Evolutionary conservation across 1,140 invertebrate species (phyloP).

Genomic region (Geopemphigus sp.): DNA sequence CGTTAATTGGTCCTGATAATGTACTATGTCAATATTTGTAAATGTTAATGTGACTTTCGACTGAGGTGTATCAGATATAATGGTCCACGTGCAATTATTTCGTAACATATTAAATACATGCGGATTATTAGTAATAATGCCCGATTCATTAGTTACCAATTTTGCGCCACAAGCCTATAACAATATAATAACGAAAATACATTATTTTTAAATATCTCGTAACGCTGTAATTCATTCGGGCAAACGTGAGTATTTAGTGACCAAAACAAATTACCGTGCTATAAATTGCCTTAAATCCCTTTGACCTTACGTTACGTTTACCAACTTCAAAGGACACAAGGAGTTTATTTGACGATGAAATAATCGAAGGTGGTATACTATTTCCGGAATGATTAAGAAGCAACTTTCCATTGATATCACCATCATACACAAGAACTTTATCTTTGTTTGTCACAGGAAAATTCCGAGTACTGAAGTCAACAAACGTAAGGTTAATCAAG

Average conservation of each 20-base stretch:
- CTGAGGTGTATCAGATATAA: constrained; percentile 59
- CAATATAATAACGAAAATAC: fast-evolving
- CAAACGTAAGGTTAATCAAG: constrained; percentile 64
- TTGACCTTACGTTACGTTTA: constrained; percentile 61
- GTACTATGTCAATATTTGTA: constrained; percentile 8
- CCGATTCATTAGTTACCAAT: constrained; percentile 62
- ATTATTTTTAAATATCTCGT: too few species aligned
- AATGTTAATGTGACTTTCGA: constrained; percentile 44
- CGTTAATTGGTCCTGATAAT: not conserved
- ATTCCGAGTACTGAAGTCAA: constrained; percentile 65
- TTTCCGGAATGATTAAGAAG: constrained; percentile 61
- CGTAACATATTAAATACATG: constrained; percentile 46
- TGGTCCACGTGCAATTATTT: constrained; percentile 66
- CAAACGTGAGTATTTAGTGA: too few species aligned
- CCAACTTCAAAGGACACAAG: constrained; percentile 56
- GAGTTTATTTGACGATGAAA: constrained; percentile 65
- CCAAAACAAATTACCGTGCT: constrained; percentile 56
- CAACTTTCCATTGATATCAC: constrained; percentile 54
- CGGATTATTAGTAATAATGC: constrained; percentile 57
- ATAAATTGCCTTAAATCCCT: constrained; percentile 74
- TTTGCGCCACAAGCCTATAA: constrained; percentile 66
- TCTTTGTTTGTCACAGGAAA: not conserved
- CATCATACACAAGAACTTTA: constrained; percentile 65
- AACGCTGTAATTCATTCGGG: too few species aligned
- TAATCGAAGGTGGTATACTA: constrained; percentile 58